Conservation (phyloP, 2,797 vertebrate genomes). For the Petrocephalus sullivani region DNA sequence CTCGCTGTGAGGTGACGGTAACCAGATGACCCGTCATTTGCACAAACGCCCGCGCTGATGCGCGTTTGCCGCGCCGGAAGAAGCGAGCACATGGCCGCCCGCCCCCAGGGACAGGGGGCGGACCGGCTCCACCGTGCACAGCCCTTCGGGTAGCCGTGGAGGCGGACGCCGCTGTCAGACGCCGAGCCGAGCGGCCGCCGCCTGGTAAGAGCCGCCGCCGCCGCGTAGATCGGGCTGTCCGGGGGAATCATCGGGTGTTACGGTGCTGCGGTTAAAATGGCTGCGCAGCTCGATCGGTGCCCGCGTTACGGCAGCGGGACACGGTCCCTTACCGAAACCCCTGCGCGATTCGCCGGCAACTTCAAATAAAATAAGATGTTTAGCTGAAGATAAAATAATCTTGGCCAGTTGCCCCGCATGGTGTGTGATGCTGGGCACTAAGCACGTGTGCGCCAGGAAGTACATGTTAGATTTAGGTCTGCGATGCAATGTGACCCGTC, state of each 20-base stretch:
- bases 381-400: neutral
- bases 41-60: conserved; percentile 2
- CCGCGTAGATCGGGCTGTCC: neutral
- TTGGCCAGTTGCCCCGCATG: neutral
- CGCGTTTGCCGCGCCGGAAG: conserved; percentile 26
- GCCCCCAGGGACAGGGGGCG: conserved; percentile 26
- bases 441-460: neutral
- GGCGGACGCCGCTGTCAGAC: neutral
- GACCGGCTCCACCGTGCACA: neutral
- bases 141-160: neutral
- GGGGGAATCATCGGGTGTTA: neutral
- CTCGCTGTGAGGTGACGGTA: neutral
- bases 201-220: neutral
- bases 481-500: neutral
- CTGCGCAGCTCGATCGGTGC: neutral
- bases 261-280: neutral
- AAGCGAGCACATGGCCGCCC: conserved; percentile 13
- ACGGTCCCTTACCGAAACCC: neutral
- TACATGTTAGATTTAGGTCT: neutral
- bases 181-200: neutral
- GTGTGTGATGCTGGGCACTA: neutral
- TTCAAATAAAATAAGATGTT: neutral
- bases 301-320: neutral
- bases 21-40: no score
- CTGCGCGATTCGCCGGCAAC: neutral